Conservation (phyloP, 2,888 invertebrate genomes). For the Bombylius discolor region DNA sequence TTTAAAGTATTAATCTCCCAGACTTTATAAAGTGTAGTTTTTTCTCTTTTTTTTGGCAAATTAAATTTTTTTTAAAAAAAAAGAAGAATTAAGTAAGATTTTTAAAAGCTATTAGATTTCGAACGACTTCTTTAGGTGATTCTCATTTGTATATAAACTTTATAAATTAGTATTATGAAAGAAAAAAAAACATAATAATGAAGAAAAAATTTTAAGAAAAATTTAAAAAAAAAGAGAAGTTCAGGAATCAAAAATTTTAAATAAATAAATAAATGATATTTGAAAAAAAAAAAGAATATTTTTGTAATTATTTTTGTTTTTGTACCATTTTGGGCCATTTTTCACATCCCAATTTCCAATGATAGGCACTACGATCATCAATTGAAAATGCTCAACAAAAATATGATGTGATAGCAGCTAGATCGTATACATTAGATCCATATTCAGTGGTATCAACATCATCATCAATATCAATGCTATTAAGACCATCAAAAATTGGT, state of each 20-base stretch:
- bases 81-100: no score
- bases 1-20: no score
- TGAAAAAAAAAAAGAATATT: background rate
- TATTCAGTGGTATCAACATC: conserved; percentile 42
- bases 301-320: background rate
- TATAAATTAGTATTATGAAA: background rate
- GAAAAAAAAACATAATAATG: background rate
- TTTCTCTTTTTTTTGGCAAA: no score
- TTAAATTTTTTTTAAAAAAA: no score
- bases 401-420: conserved; percentile 56
- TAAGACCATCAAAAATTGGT: conserved; percentile 33
- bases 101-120: no score
- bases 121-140: background rate
- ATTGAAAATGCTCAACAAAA: conserved; percentile 54
- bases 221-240: background rate
- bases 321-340: background rate
- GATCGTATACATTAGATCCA: conserved; percentile 65
- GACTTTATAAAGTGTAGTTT: no score
- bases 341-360: conserved; percentile 26
- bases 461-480: conserved; percentile 38
- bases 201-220: background rate
- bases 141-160: background rate
- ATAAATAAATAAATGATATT: background rate
- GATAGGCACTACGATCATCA: conserved; percentile 52
- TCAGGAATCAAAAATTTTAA: background rate